Evolutionary conservation across 2,888 invertebrate genomes (phyloP), one percentile per base, ranked within the genome.

Genomic region (Listrodromus nycthemerus): DNA sequence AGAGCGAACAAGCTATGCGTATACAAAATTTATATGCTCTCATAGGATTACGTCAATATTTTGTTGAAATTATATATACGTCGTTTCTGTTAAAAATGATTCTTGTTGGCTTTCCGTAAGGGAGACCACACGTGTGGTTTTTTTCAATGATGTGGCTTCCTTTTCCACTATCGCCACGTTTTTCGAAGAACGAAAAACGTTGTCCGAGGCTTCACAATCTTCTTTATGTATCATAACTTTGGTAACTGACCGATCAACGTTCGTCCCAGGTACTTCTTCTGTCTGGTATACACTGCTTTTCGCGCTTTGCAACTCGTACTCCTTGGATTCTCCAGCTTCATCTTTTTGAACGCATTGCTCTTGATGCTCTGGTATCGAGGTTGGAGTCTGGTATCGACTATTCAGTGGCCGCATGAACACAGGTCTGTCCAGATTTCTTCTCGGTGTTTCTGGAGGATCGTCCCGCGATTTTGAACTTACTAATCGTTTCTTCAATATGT

Each of bases 371-470:
- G 48, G 7, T 19, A 8, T 63, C 27, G 74, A 61, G 61, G 74
- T 90, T 5, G 48, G 5, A n/a, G 6, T 52, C 27, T 76, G 65
- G 63, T 76, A 91, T 19, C 91, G 90, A 71, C 89, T 82, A 0
- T 88, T 91, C 37, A 92, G 41, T 0, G 89, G 76, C 0, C 80
- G 73, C n/a, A 83, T 82, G 74, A 87, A 91, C 33, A 89, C 74
- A 1, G 92, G 89, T 13, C 76, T 78, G 78, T 92, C 91, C 0
- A 41, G 30, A 69, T 92, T 93, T 21, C 92, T 88, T 71, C 84
- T 89, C 0, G 93, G 92, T 0, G 90, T 92, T 71, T 89, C 84
- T 2, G 92, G 92, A 3, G 88, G 85, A 1, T 88, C 83, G 10
- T 84, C 75, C 24, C 78, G 74, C 10, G 81, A 30, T 55, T 65